Evolutionary conservation across 2,888 invertebrate species (phyloP), one percentile per base, ranked within the genome.

Genomic region (Sphaerophoria taeniata): DNA sequence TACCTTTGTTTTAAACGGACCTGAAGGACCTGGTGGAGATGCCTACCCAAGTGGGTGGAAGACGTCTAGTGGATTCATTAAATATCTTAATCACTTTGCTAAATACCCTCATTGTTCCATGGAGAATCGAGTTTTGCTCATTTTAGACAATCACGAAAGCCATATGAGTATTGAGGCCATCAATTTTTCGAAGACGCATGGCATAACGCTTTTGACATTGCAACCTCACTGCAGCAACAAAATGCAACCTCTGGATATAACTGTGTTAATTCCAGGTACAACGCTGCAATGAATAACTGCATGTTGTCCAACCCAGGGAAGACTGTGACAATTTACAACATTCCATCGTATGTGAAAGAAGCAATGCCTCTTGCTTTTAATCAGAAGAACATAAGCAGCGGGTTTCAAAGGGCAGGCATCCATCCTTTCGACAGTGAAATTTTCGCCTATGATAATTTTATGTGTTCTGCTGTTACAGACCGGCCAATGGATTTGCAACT

Each of bases 331-430:
- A 60, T 60, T 1, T 60, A 39, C 58, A 60, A 60, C 9, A 60
- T 60, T 60, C 58, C 58, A 3, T 60, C 14, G 39, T 60, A 60
- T 24, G 16, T 60, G 11, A 60, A 60, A 60, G 58, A 60, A 24
- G 16, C 39, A 60, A 60, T 60, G 58, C 58, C 58, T 24, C 24
- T 51, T 60, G 58, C 58, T 24, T 60, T 60, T n/a, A 60, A 60
- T 24, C 58, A 60, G 12, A 39, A 12, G 2, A 60, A 60, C 5
- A 60, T 60, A 43, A 33, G 3, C 39, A 60, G 39, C 11, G 39
- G 58, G 36, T 60, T 60, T 39, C 39, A 60, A 60, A 60, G n/a
- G 36, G 36, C 36, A 36, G 4, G 36, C 34, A 16, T 60, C 16
- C 39, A 39, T 12, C 39, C 16, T 60, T 12, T 60, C 39, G 36